Evolutionary conservation across 2,888 invertebrate species (phyloP).

Genomic region (Mantis religiosa): DNA sequence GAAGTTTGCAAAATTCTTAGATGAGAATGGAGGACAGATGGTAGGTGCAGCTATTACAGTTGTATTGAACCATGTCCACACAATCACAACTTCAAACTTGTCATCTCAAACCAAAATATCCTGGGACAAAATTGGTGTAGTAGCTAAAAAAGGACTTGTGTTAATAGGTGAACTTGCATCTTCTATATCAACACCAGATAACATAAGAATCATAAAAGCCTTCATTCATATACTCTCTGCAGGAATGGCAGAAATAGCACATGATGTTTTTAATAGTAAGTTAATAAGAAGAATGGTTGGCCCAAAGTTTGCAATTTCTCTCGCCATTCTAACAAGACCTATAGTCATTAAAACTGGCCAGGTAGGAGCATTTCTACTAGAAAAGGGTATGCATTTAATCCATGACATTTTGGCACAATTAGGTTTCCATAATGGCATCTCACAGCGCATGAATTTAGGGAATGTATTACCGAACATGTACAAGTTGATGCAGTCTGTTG

Average conservation of each 20-base stretch:
- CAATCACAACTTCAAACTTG: neutral
- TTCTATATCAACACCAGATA: neutral
- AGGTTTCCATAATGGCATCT: neutral
- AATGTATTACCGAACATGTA: neutral
- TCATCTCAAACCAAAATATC: neutral
- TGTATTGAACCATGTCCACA: neutral
- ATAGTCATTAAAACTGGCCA: neutral
- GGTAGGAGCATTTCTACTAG: neutral
- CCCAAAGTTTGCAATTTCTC: neutral
- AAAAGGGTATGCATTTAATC: neutral
- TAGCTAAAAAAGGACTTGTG: neutral
- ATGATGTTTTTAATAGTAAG: neutral
- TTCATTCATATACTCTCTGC: neutral
- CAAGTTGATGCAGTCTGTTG: neutral
- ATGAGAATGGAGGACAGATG: neutral
- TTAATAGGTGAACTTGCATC: neutral
- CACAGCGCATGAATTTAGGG: neutral
- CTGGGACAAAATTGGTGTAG: neutral
- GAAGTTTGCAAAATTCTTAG: neutral
- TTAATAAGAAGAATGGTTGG: neutral
- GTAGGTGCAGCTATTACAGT: neutral
- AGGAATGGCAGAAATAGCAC: neutral
- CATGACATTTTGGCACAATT: neutral
- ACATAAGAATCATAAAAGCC: neutral
- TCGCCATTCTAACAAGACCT: neutral